Evolutionary conservation across 2,888 invertebrate genomes (phyloP), one percentile per base, ranked within the genome.

Genomic region (Rotaria macrura): DNA sequence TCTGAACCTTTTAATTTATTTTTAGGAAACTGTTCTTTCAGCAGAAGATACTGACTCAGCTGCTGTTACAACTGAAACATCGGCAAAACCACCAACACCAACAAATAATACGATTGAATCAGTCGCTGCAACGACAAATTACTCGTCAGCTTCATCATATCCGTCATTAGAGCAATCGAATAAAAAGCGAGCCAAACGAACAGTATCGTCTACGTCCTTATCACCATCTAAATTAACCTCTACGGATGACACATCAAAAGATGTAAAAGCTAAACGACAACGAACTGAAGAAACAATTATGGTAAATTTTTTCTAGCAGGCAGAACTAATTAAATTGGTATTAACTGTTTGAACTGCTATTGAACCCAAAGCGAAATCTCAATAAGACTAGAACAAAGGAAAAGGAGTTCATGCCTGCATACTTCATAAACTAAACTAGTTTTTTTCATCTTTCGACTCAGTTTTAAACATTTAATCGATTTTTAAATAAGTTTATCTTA

Each of bases 1-100:
- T n/a, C n/a, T n/a, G n/a, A n/a, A n/a, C n/a, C n/a, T n/a, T n/a
- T n/a, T n/a, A 47, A 47, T 47, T 47, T 47, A 12, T 9, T 79
- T 38, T 25, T 79, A 79, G 79, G 79, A 79, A 79, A 79, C 79
- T 23, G 79, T 79, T 79, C 43, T 79, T n/a, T 43, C 79, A 14
- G 40, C 12, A 43, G 79, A 79, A 79, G 79, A 79, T n/a, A 5
- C 79, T 2, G 43, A 0, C 23, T 29, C 23, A 25, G 10, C 43
- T 25, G 10, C 74, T 14, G 29, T 10, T n/a, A 43, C n/a, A 43
- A 23, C 40, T 43, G 79, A 79, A 43, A 20, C 20, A 12, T 79
- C 79, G 5, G 14, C 43, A n/a, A 65, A 65, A 65, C 34, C 65
- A 65, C 65, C 34, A 65, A 65, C 65, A 34, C 34, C 65, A 34